A percentile compares a stretch with the other conserved stretches of the same genome.
phyloP scores from a whole-genome alignment of 2,888 invertebrate genomes.

The Ethmia dodecea region DNA sequence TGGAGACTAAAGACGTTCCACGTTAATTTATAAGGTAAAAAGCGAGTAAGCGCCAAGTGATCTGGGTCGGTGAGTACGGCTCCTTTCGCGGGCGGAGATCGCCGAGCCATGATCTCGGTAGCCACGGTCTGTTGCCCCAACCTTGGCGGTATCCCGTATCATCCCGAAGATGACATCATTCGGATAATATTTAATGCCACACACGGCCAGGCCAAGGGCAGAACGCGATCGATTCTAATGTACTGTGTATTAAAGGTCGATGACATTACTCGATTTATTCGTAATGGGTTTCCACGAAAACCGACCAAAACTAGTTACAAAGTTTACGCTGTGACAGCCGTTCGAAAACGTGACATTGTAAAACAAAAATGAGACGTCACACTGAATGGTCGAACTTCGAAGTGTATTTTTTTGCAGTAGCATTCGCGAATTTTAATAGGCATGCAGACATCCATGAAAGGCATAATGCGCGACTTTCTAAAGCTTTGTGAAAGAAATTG shows the following conservation, averaged over 20 bases:
- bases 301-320: too few species aligned
- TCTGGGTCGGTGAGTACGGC: slow-evolving; percentile 57
- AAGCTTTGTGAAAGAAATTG: too few species aligned
- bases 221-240: slow-evolving; percentile 45
- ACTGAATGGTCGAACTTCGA: too few species aligned
- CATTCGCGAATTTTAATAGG: slow-evolving; percentile 42
- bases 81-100: slow-evolving; percentile 55
- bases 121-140: slow-evolving; percentile 66
- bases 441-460: slow-evolving; percentile 42
- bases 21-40: slow-evolving; percentile 49
- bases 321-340: too few species aligned
- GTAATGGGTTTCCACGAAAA: too few species aligned
- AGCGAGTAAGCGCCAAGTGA: slow-evolving; percentile 46
- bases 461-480: slow-evolving; percentile 49
- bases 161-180: slow-evolving; percentile 63
- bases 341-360: too few species aligned
- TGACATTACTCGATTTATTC: too few species aligned
- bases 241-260: slow-evolving; percentile 59
- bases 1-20: slow-evolving; percentile 29
- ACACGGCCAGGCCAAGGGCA: slow-evolving; percentile 49
- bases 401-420: slow-evolving; percentile 26
- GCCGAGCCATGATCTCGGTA: slow-evolving; percentile 59
- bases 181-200: slow-evolving; percentile 24
- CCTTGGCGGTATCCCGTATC: slow-evolving; percentile 64
- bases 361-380: too few species aligned